These are phyloP conservation scores for Leucoma salicis DNA, from an alignment of 2,888 invertebrate species.

Conservation along the genomic window DNA sequence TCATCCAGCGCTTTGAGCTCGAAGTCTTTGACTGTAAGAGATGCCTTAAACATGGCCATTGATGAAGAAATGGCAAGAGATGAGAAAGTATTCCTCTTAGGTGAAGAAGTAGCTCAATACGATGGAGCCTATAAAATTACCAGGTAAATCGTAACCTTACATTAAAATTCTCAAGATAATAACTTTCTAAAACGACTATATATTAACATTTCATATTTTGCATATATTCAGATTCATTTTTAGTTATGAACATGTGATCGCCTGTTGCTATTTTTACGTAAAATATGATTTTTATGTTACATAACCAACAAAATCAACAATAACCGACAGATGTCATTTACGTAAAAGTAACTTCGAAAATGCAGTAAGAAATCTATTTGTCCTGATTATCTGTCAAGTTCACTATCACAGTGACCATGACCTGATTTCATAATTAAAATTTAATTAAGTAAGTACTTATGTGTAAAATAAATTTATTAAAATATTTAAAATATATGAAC, in stretches of 20 bases:
- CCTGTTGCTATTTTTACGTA: neutral
- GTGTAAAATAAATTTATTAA: too few relatives aligned
- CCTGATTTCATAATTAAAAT: too few relatives aligned
- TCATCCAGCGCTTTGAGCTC: constrained; percentile 60
- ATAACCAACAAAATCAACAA: constrained; percentile 60
- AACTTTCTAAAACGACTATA: neutral
- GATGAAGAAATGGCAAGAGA: constrained; percentile 98
- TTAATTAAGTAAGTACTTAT: too few relatives aligned
- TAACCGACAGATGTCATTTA: constrained; percentile 35
- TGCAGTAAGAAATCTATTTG: neutral
- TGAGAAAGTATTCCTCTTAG: constrained; percentile 93
- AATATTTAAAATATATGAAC: too few relatives aligned
- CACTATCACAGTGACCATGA: too few relatives aligned
- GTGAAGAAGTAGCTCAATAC: constrained; percentile 99
- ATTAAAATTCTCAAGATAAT: neutral
- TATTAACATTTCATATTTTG: neutral
- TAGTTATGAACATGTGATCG: neutral
- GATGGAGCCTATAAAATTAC: constrained; percentile 99
- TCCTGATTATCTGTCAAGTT: neutral
- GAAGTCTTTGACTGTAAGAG: constrained; percentile 94
- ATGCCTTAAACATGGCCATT: constrained; percentile 97
- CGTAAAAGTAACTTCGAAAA: neutral
- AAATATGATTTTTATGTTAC: constrained; percentile 40
- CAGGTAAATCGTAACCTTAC: constrained; percentile 53
- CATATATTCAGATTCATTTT: neutral